These are phyloP conservation scores for Charina bottae DNA, from an alignment of 2,113 vertebrate genomes.

Conservation along the genomic window DNA sequence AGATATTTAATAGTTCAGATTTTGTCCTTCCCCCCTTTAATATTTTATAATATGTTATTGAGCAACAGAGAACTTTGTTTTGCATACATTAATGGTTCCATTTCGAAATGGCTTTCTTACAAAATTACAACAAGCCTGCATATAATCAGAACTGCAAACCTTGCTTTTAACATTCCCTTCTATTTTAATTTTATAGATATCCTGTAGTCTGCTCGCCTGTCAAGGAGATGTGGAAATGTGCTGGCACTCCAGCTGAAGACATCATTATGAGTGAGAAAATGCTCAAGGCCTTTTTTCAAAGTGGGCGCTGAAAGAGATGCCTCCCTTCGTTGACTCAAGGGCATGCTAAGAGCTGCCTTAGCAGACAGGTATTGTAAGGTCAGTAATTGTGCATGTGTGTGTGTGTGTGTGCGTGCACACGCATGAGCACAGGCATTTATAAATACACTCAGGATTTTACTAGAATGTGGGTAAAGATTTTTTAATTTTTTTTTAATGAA, in stretches of 20 bases:
- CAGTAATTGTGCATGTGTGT: conserved; percentile 35
- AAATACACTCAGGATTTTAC: conserved; percentile 49
- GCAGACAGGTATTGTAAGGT: conserved; percentile 66
- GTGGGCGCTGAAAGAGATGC: conserved; percentile 69
- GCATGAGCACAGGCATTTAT: not conserved
- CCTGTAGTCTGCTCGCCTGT: conserved; percentile 74
- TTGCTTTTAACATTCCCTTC: conserved; percentile 75
- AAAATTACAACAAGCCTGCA: conserved; percentile 30
- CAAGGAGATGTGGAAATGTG: conserved; percentile 74
- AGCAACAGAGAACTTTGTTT: conserved; percentile 41
- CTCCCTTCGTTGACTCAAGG: conserved; percentile 71
- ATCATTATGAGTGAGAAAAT: conserved; percentile 75
- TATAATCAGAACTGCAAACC: conserved; percentile 72
- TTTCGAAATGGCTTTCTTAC: conserved; percentile 65
- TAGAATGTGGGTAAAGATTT: conserved; percentile 41
- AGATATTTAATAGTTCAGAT: conserved; percentile 68
- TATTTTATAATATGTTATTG: conserved; percentile 64
- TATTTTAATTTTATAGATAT: conserved; percentile 78
- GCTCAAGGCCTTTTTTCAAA: conserved; percentile 74
- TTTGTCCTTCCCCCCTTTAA: conserved; percentile 29
- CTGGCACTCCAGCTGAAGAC: conserved; percentile 74
- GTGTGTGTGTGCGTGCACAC: not conserved
- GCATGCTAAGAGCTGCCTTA: conserved; percentile 71
- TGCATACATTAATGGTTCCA: conserved; percentile 37
- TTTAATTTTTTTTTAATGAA: not conserved